These are phyloP conservation scores for Brienomyrus brachyistius DNA, from an alignment of 2,113 vertebrate genomes.

Conservation along the genomic window DNA sequence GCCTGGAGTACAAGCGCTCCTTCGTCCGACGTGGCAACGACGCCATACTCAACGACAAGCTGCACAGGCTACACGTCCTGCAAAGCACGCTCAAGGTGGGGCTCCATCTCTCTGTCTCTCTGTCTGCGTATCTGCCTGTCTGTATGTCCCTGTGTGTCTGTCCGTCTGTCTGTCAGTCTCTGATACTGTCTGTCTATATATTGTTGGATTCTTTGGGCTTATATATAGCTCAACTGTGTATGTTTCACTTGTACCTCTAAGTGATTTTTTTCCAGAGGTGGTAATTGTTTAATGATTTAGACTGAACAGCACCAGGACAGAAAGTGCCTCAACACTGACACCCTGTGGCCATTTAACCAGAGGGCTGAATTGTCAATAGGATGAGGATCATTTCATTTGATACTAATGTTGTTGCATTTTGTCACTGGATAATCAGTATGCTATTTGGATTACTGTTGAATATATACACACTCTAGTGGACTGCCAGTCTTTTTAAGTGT, in stretches of 20 bases:
- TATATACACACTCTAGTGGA: background rate
- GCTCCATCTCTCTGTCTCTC: background rate
- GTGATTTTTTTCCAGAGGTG: background rate
- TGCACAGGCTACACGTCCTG: conserved; percentile 89
- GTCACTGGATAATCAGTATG: background rate
- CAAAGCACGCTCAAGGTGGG: conserved; percentile 94
- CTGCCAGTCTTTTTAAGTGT: background rate
- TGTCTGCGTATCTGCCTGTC: background rate
- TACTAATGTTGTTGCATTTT: background rate
- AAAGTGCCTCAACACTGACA: background rate
- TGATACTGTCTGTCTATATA: background rate
- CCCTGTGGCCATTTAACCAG: background rate
- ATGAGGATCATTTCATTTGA: background rate
- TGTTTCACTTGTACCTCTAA: background rate
- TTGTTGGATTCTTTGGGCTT: background rate
- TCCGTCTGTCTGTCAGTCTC: background rate
- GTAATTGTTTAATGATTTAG: background rate
- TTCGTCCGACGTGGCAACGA: conserved; percentile 89
- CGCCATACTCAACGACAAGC: conserved; percentile 91
- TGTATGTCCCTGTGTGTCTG: conserved; percentile 1
- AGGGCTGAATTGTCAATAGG: background rate
- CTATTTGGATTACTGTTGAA: background rate
- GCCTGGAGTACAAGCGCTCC: conserved; percentile 88
- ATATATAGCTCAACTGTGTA: background rate
- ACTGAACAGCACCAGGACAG: background rate